phyloP scores from a whole-genome alignment of 2,797 vertebrate species.

The Champsocephalus gunnari region DNA sequence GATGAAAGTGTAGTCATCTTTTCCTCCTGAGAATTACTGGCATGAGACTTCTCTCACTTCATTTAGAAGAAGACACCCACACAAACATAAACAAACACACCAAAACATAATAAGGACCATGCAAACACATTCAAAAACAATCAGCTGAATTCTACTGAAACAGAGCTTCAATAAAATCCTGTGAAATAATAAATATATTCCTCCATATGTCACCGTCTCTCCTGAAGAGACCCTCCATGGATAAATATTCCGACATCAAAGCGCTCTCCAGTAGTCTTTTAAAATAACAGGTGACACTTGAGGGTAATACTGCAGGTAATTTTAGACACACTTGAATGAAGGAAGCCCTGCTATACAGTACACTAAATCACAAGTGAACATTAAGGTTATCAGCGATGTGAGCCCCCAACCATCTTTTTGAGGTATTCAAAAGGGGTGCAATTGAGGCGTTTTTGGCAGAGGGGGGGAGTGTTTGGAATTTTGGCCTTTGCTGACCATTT shows the following conservation, averaged over 20 bases:
- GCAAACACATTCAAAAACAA: constrained; percentile 51
- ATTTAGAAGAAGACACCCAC: constrained; percentile 33
- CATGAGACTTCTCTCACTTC: constrained; percentile 42
- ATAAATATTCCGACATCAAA: constrained; percentile 67
- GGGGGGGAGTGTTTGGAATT: no score
- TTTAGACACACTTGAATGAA: constrained; percentile 43
- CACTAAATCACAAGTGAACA: constrained; percentile 25
- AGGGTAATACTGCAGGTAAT: constrained; percentile 51
- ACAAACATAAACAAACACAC: constrained; percentile 32
- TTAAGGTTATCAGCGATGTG: not conserved
- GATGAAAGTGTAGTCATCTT: constrained; percentile 62
- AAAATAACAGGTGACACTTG: constrained; percentile 53
- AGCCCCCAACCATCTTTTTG: constrained; percentile 13
- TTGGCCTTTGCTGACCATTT: no score
- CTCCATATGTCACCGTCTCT: constrained; percentile 59
- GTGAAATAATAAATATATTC: constrained; percentile 45
- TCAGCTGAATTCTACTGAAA: constrained; percentile 47
- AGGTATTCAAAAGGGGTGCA: constrained; percentile 4
- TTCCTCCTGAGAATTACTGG: constrained; percentile 47
- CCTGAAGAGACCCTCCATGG: constrained; percentile 51
- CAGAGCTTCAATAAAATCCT: constrained; percentile 60
- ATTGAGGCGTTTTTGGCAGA: no score
- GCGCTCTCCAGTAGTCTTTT: constrained; percentile 38
- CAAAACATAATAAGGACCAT: constrained; percentile 23
- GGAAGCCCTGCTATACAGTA: constrained; percentile 20